These are phyloP conservation scores for Anorthoa munda DNA, from an alignment of 2,888 invertebrate genomes.

Conservation along the genomic window DNA sequence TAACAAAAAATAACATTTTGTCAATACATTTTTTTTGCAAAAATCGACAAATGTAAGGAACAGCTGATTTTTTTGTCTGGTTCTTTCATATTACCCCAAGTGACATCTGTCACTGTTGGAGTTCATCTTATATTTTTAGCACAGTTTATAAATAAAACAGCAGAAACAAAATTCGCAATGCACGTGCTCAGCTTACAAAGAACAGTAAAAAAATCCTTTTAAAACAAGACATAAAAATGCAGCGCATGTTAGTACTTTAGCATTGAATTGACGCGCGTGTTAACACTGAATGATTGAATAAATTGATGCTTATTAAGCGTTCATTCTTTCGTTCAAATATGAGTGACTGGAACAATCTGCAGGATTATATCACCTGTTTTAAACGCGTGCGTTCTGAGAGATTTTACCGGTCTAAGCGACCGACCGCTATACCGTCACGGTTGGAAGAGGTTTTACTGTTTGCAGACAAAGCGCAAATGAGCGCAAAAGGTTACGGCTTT, in stretches of 20 bases:
- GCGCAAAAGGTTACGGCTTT: slow-evolving; percentile 57
- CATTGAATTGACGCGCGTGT: slow-evolving; percentile 39
- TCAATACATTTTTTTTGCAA: too few species aligned
- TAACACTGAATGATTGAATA: slow-evolving; percentile 47
- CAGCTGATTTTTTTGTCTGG: too few species aligned
- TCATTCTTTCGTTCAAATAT: slow-evolving; percentile 32
- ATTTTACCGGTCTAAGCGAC: slow-evolving; percentile 64
- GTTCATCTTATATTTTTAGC: not conserved
- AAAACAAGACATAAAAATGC: slow-evolving; percentile 44
- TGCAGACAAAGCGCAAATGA: slow-evolving; percentile 54
- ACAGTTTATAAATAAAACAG: not conserved
- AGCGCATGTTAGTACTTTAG: slow-evolving; percentile 21
- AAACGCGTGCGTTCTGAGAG: slow-evolving; percentile 23
- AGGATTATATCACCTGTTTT: slow-evolving; percentile 28
- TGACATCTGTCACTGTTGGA: not conserved
- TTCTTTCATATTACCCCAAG: too few species aligned
- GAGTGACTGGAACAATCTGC: slow-evolving; percentile 16
- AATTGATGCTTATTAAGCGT: slow-evolving; percentile 54
- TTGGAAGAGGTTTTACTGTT: slow-evolving; percentile 70
- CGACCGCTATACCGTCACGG: slow-evolving; percentile 78
- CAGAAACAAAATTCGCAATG: slow-evolving; percentile 1
- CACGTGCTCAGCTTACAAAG: not conserved
- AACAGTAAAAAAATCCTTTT: slow-evolving; percentile 12
- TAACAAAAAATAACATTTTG: too few species aligned
- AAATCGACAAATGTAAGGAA: too few species aligned